Evolutionary conservation across 1,140 invertebrate species (phyloP).

Genomic region (Temnothorax longispinosus): DNA sequence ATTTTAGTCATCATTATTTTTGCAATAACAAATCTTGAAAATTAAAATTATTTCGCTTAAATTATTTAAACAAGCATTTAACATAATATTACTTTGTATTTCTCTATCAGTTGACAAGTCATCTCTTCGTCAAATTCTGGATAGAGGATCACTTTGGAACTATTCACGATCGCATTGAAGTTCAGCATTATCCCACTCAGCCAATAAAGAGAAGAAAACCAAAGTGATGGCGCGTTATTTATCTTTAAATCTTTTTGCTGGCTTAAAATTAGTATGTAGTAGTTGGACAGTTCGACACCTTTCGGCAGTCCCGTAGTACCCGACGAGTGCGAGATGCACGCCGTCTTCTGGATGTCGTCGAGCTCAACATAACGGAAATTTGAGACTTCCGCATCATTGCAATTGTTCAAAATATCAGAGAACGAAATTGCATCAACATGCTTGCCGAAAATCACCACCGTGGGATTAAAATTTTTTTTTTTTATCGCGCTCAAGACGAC

Average conservation of each 20-base stretch:
- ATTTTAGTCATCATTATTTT: not conserved
- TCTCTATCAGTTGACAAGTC: slow-evolving; percentile 85
- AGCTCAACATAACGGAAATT: too few relatives aligned
- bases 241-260: not conserved
- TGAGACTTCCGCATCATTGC: too few relatives aligned
- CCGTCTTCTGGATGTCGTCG: slow-evolving; percentile 55
- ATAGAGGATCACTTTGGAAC: slow-evolving; percentile 82
- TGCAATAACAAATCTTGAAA: not conserved
- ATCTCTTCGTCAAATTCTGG: slow-evolving; percentile 86
- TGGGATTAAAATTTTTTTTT: too few relatives aligned
- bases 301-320: slow-evolving; percentile 92
- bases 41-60: not conserved
- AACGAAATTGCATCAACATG: too few relatives aligned
- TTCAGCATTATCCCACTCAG: slow-evolving; percentile 53
- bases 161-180: slow-evolving; percentile 72
- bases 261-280: not conserved
- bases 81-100: slow-evolving; percentile 75
- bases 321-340: slow-evolving; percentile 86
- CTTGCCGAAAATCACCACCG: too few relatives aligned
- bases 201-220: slow-evolving; percentile 79
- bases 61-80: not conserved
- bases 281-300: slow-evolving; percentile 89
- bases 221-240: slow-evolving; percentile 19
- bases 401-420: too few relatives aligned
- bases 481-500: too few relatives aligned